Evolutionary conservation across 2,113 vertebrate species (phyloP).

Genomic region (Thunnus thynnus): DNA sequence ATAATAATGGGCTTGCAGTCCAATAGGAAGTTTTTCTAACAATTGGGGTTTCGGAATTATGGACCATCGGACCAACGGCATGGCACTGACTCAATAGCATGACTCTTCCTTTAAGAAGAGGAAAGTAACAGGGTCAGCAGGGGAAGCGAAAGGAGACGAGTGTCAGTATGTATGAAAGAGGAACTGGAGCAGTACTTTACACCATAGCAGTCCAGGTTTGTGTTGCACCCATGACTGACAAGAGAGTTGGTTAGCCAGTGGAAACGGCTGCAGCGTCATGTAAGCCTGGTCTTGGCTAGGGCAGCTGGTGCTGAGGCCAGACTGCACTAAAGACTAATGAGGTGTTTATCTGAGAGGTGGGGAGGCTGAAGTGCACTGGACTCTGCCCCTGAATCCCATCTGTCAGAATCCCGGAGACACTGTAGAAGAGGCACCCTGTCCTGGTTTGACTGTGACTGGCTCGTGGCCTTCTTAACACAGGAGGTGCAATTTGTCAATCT

Average conservation of each 20-base stretch:
- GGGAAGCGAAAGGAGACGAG: not conserved
- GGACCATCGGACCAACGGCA: too few species aligned
- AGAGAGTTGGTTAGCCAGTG: conserved; percentile 1
- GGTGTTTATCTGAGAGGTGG: conserved; percentile 72
- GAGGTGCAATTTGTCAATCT: conserved; percentile 4
- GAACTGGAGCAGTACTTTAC: not conserved
- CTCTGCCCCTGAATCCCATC: conserved; percentile 66
- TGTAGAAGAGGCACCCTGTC: conserved; percentile 18
- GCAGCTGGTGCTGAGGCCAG: conserved; percentile 53
- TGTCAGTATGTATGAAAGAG: conserved; percentile 10
- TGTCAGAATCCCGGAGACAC: conserved; percentile 44
- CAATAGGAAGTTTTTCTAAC: too few species aligned
- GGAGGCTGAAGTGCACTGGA: conserved; percentile 55
- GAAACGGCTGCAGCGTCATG: conserved; percentile 58
- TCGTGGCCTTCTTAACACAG: not conserved
- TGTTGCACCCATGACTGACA: conserved; percentile 27
- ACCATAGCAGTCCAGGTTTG: conserved; percentile 26
- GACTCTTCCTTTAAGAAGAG: conserved; percentile 27
- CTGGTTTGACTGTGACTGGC: not conserved
- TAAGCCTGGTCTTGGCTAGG: conserved; percentile 51
- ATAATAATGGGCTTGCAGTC: too few species aligned
- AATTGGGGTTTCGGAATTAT: too few species aligned
- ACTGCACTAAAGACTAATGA: conserved; percentile 68
- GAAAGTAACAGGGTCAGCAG: conserved; percentile 1
- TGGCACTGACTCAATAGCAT: too few species aligned